These are phyloP conservation scores for Lamproptera curius DNA, from an alignment of 2,888 invertebrate genomes.

Conservation along the genomic window DNA sequence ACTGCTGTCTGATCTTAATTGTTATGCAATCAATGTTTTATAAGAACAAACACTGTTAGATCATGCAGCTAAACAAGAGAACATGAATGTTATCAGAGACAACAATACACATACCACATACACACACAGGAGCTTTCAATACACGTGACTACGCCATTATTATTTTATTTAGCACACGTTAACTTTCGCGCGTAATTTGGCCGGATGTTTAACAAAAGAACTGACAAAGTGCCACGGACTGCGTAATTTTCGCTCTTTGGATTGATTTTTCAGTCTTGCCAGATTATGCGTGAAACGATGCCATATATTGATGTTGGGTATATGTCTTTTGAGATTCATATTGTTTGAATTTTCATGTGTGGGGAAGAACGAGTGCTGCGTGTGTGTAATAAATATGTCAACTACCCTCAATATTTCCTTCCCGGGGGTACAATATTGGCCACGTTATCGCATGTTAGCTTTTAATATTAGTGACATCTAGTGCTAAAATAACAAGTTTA, in stretches of 20 bases:
- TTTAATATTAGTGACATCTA: conserved; percentile 78
- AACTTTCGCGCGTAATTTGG: conserved; percentile 39
- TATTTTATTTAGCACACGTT: conserved; percentile 31
- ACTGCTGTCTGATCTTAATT: neutral
- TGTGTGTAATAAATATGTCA: conserved; percentile 32
- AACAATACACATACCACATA: conserved; percentile 66
- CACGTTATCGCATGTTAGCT: conserved; percentile 60
- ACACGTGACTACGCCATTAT: conserved; percentile 44
- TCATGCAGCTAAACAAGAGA: no score
- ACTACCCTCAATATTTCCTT: conserved; percentile 30
- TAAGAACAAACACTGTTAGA: no score
- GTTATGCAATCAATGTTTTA: no score
- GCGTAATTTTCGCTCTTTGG: conserved; percentile 44
- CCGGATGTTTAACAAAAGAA: conserved; percentile 48
- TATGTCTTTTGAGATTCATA: no score
- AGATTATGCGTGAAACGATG: conserved; percentile 32
- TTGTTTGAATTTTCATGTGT: conserved; percentile 30
- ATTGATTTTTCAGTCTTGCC: conserved; percentile 39
- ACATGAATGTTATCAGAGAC: conserved; percentile 61
- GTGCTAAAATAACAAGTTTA: conserved; percentile 68
- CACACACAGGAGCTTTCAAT: conserved; percentile 68
- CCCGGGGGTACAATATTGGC: conserved; percentile 36
- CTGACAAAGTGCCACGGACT: conserved; percentile 63
- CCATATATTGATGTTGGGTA: conserved; percentile 20
- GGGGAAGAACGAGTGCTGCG: conserved; percentile 27